Percentiles rank a stretch among this genome's conserved stretches.
Conservation (phyloP, 2,113 vertebrate species). For the Microcebus murinus region DNA sequence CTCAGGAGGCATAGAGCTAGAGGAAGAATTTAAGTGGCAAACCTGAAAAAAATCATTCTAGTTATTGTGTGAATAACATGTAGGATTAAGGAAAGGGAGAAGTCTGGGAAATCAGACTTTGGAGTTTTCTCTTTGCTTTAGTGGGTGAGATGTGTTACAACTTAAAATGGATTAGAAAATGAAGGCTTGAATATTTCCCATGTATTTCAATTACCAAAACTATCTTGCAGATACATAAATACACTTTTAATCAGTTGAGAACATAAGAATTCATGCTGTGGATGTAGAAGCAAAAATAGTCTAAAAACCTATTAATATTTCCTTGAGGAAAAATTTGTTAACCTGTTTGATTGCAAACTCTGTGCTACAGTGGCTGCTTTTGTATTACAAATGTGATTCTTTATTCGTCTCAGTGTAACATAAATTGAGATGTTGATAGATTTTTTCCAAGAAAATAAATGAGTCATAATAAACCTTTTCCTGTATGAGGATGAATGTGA, state of each 20-base stretch:
- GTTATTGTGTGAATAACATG: background rate
- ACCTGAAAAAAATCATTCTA: background rate
- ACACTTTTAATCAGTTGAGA: background rate
- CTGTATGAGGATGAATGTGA: background rate
- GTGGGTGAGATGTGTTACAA: background rate
- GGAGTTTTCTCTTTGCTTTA: background rate
- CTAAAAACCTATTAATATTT: background rate
- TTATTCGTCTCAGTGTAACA: conserved; percentile 24
- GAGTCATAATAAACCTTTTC: conserved; percentile 21
- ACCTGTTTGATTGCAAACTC: background rate
- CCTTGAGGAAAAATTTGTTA: background rate
- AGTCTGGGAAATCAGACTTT: background rate
- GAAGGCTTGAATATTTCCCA: background rate
- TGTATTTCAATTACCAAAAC: background rate
- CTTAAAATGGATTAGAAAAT: background rate
- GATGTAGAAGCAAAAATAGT: background rate
- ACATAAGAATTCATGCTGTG: background rate
- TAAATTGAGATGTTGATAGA: conserved; percentile 14
- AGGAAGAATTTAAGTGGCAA: background rate
- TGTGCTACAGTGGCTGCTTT: background rate
- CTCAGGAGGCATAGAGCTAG: background rate
- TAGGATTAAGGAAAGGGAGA: background rate
- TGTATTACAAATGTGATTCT: background rate
- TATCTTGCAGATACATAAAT: background rate
- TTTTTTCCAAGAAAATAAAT: conserved; percentile 48